Evolutionary conservation across 2,113 vertebrate species (phyloP), one percentile per base, ranked within the genome.

Genomic region (Lucifuga dentata): DNA sequence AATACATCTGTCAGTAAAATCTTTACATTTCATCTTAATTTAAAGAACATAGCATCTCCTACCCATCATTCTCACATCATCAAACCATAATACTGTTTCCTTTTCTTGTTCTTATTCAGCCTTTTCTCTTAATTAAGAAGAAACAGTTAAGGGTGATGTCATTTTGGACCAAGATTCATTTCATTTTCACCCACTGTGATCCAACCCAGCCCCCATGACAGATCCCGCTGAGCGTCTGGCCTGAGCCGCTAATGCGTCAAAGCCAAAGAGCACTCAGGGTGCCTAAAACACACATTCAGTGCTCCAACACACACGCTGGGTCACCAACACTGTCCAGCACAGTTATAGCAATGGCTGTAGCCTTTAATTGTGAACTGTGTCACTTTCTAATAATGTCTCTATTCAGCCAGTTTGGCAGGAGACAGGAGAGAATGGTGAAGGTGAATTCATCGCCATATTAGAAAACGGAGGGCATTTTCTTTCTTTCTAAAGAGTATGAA

Each of bases 21-120:
- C 44, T 45, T 75, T 76, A 40, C 52, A 80, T 81, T 85, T 81
- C 41, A 74, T 84, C 56, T 76, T 59, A 73, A 81, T 60, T 75
- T 51, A 15, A 35, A 80, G 80, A 81, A 78, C 62, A 86, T 80
- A 79, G 74, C 60, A 78, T 56, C 50, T 26, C 56, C 55, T 49
- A 39, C 62, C 51, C 53, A 48, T 71, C 41, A 13, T 51, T 64
- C 50, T 50, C 35, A 49, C 45, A 64, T 58, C 40, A 69, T 66
- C 49, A 59, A 43, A 48, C 55, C 71, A 53, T 59, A 26, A 24
- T 13, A 44, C 15, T 11, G 36, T 81, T 70, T 78, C 23, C 51
- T 44, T 70, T 24, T 7, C 26, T 17, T 56, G 13, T 56, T 65
- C 41, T 53, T 19, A 40, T 56, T 69, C 12, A 57, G 58, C 43